Evolutionary conservation across 2,888 invertebrate species (phyloP).

Genomic region (Cephus pygmeus): DNA sequence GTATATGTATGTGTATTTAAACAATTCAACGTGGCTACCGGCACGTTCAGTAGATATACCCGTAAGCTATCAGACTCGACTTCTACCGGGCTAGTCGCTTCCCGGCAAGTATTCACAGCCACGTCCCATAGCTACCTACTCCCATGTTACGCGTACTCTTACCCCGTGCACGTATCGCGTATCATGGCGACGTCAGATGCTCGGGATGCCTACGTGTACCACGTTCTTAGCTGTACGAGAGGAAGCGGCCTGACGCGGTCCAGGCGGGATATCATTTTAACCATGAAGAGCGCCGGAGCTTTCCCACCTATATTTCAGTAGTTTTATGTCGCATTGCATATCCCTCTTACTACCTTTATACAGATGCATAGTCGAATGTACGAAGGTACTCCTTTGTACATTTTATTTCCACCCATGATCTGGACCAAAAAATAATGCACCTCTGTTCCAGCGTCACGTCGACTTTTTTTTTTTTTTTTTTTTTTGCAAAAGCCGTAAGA

Average conservation of each 20-base stretch:
- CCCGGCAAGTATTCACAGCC: not conserved
- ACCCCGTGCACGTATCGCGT: conserved; percentile 3
- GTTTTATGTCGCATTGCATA: not conserved
- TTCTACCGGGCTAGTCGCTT: not conserved
- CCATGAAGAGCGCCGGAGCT: not conserved
- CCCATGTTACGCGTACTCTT: not conserved
- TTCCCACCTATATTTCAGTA: not conserved
- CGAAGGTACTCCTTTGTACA: not conserved
- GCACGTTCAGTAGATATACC: not conserved
- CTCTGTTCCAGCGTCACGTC: not conserved
- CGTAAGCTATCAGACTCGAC: not conserved
- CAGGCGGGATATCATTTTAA: not conserved
- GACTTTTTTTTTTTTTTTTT: not conserved
- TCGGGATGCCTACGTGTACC: not conserved
- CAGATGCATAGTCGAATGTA: not conserved
- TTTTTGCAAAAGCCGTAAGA: not conserved
- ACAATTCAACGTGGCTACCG: not conserved
- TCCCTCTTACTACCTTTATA: not conserved
- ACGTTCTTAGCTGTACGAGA: not conserved
- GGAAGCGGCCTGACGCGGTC: not conserved
- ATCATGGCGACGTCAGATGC: conserved; percentile 6
- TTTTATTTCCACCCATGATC: not conserved
- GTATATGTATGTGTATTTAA: too few species aligned
- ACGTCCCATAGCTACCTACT: not conserved
- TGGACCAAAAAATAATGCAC: not conserved